These are phyloP conservation scores for Pseudomugil tenellus DNA, from an alignment of 2,797 vertebrate genomes.

Conservation along the genomic window DNA sequence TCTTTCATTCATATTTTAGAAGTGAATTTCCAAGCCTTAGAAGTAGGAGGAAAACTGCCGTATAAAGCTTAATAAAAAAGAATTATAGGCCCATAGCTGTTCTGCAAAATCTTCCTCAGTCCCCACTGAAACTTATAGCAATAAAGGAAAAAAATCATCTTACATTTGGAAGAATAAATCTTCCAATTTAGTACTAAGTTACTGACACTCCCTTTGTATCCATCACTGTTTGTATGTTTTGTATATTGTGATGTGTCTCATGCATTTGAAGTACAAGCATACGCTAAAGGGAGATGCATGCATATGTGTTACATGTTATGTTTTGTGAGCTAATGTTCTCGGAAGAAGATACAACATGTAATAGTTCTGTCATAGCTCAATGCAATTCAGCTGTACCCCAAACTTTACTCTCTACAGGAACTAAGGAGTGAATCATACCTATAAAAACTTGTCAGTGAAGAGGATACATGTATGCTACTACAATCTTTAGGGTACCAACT, in stretches of 20 bases:
- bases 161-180: background rate
- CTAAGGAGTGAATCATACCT: background rate
- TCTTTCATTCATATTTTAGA: background rate
- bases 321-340: background rate
- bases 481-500: background rate
- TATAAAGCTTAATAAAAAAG: background rate
- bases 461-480: background rate
- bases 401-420: background rate
- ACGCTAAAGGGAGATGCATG: background rate
- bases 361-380: background rate
- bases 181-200: too few relatives aligned
- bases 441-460: background rate
- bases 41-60: background rate
- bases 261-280: background rate
- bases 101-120: background rate
- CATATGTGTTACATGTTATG: background rate
- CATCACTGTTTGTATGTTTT: background rate
- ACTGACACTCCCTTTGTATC: background rate
- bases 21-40: background rate
- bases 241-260: background rate
- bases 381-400: background rate
- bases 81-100: too few relatives aligned
- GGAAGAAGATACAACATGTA: background rate
- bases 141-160: too few relatives aligned
- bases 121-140: background rate